Evolutionary conservation across 2,888 invertebrate species (phyloP).

Genomic region (Seira ritae): DNA sequence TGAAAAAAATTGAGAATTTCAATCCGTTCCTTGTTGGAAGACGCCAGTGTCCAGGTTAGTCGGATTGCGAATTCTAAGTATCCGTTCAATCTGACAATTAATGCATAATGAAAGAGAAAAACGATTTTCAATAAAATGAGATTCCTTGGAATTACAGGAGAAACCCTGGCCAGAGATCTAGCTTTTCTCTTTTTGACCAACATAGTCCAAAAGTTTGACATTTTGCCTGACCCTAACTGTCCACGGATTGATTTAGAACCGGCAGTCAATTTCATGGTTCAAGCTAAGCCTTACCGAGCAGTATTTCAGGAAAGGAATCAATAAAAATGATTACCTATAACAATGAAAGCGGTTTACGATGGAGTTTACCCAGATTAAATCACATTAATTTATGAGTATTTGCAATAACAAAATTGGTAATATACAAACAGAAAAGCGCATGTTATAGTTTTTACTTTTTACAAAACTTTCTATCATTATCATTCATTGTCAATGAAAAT

Average conservation of each 20-base stretch:
- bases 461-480: conserved; percentile 30
- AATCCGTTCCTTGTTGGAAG: conserved; percentile 28
- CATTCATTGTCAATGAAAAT: conserved; percentile 32
- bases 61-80: background rate
- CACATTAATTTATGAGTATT: background rate
- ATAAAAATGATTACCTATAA: no score
- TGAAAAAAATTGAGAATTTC: conserved; percentile 30
- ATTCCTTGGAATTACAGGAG: background rate
- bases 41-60: conserved; percentile 34
- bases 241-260: conserved; percentile 29
- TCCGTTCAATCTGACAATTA: background rate
- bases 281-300: conserved; percentile 27
- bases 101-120: background rate
- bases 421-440: no score
- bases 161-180: conserved; percentile 31
- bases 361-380: background rate
- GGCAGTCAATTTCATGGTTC: conserved; percentile 31
- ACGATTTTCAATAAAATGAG: no score
- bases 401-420: no score
- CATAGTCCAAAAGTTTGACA: conserved; percentile 39
- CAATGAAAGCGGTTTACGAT: no score
- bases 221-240: background rate
- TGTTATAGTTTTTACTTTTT: no score
- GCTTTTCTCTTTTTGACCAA: conserved; percentile 39
- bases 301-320: no score